Percentiles rank a stretch among this genome's conserved stretches.
These are phyloP conservation scores for Furcifer pardalis DNA, from an alignment of 2,797 vertebrate genomes.

Conservation along the genomic window DNA sequence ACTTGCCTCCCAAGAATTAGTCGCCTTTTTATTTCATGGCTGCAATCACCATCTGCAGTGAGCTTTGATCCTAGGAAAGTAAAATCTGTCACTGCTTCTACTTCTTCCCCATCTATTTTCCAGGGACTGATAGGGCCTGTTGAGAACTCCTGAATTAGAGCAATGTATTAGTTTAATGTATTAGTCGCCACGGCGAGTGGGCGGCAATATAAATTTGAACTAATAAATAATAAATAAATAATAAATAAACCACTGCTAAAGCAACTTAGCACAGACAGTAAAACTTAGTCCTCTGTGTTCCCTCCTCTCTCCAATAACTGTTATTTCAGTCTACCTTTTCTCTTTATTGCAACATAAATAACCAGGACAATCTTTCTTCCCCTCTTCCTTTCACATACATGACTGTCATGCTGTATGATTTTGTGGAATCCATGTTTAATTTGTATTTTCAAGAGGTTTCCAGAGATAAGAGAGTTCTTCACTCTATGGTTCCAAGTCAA, in stretches of 20 bases:
- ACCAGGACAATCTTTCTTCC: not conserved
- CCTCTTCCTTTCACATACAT: not conserved
- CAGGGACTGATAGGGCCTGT: no score
- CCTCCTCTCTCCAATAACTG: not conserved
- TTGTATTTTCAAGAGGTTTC: not conserved
- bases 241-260: no score
- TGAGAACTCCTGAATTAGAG: no score
- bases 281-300: not conserved
- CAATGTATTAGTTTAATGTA: not conserved
- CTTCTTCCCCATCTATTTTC: no score
- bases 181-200: no score
- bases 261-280: not conserved
- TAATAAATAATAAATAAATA: no score
- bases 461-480: not conserved
- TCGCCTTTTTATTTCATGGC: no score
- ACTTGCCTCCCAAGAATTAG: no score
- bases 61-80: no score
- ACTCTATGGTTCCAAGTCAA: slow-evolving; percentile 71
- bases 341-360: not conserved
- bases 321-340: not conserved
- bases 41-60: no score
- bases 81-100: no score
- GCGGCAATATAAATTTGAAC: no score
- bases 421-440: not conserved
- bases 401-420: slow-evolving; percentile 32